phyloP scores from a whole-genome alignment of 2,113 vertebrate genomes.

The Zonotrichia leucophrys region DNA sequence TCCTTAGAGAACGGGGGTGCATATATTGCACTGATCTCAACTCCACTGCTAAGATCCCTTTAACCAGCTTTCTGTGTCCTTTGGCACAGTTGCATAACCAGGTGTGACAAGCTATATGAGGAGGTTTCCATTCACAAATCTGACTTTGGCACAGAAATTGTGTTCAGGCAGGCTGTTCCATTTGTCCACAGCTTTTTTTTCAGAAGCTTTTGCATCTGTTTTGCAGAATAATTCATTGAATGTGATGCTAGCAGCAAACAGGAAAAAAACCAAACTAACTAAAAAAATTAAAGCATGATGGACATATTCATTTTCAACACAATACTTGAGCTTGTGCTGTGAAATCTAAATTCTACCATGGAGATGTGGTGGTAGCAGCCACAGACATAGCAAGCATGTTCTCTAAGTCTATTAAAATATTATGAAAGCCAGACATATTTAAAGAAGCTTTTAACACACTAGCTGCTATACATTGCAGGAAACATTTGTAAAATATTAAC shows the following conservation, averaged over 20 bases:
- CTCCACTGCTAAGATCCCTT: neutral
- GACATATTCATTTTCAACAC: neutral
- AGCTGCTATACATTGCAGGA: neutral
- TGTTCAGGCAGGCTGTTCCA: neutral
- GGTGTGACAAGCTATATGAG: neutral
- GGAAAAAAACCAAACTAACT: neutral
- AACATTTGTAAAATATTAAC: constrained; percentile 56
- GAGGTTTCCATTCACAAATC: neutral
- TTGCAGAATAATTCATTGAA: neutral
- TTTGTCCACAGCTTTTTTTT: neutral
- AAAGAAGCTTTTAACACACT: constrained; percentile 5
- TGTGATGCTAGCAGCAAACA: neutral
- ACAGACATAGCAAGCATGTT: neutral
- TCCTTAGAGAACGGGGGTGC: neutral
- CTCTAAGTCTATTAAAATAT: neutral
- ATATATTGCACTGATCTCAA: neutral
- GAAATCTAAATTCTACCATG: neutral
- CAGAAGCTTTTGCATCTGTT: neutral
- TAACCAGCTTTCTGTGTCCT: neutral
- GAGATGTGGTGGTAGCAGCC: neutral
- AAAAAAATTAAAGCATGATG: neutral
- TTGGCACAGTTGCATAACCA: neutral
- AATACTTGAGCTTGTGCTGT: neutral
- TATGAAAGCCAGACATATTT: constrained; percentile 27
- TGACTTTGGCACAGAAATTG: neutral